Base-by-base conservation (phyloP, 2,113 vertebrate species). In the Morone saxatilis region DNA sequence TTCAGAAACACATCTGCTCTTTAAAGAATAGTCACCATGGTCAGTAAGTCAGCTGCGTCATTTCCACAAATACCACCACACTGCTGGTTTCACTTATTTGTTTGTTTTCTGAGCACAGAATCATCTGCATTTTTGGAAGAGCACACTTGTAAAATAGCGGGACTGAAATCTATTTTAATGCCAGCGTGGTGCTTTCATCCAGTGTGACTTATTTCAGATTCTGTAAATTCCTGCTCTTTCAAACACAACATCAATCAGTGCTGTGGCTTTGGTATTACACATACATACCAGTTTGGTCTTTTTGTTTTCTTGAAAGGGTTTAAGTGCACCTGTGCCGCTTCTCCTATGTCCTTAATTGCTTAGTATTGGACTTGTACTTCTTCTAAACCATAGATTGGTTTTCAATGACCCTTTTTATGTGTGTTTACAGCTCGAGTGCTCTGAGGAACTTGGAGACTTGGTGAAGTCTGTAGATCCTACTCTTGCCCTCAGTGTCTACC, bases 381-480 rank as follows among this genome's bases (percentile, higher is more conserved):
- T 38, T 76, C 8, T 67, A 48, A 61, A 69, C 50, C 3, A 11
- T 48, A 5, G 2, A 11, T 75, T 13, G 48, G 1, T 36, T 20
- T 74, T 51, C 20, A 36, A 6, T 53, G 25, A 4, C 1, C 3
- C 0, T 59, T 14, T 60, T 6, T 62, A 7, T 76, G 0, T 73
- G n/a, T 86, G 38, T 54, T 74, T 89, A 25, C 92, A 99, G 98
- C 91, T 99, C 94, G 98, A 99, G 87, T 99, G 98, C 90, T 99
- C 98, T 0, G 98, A 99, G 94, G 98, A 99, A 89, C 94, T 99
- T 43, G 98, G 98, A 85, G 98, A 99, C 91, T 93, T 99, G 71
- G 98, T 99, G 92, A 99, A 99, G 86, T 98, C 98, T 72, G 98
- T 99, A 57, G 98, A 99, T 83, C 98, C 98, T 2, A 99, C 98